These are phyloP conservation scores for Felis chaus DNA, from an alignment of 2,113 vertebrate species.

Conservation along the genomic window DNA sequence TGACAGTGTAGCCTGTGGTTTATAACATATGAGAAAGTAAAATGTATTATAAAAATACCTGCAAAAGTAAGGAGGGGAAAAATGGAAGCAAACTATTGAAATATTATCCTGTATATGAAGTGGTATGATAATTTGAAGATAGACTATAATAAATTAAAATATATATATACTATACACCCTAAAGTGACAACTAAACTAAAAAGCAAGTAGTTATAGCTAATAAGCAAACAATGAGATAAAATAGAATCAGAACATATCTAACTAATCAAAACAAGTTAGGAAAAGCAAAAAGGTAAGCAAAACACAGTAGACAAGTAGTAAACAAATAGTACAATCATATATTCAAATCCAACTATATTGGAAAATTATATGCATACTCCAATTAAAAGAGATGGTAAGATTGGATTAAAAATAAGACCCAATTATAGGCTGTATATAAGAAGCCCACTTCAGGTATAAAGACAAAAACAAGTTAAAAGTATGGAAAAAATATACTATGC, in stretches of 20 bases:
- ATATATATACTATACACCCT: not conserved
- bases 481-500: not conserved
- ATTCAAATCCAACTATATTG: not conserved
- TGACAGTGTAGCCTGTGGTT: not conserved
- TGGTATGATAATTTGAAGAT: not conserved
- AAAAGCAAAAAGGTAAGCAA: not conserved
- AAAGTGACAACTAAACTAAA: not conserved
- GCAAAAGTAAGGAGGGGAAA: not conserved
- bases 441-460: not conserved
- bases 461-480: not conserved
- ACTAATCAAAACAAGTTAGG: not conserved
- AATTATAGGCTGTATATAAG: not conserved
- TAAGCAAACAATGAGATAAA: not conserved
- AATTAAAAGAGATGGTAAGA: not conserved
- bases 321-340: not conserved
- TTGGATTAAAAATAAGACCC: not conserved
- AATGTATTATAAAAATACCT: not conserved
- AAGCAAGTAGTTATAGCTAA: not conserved
- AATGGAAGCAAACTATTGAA: not conserved
- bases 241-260: not conserved
- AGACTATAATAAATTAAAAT: not conserved
- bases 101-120: not conserved
- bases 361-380: not conserved
- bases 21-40: not conserved
- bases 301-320: not conserved